These are phyloP conservation scores for Phylloscopus trochiloides DNA, from an alignment of 2,113 vertebrate species.

Conservation along the genomic window DNA sequence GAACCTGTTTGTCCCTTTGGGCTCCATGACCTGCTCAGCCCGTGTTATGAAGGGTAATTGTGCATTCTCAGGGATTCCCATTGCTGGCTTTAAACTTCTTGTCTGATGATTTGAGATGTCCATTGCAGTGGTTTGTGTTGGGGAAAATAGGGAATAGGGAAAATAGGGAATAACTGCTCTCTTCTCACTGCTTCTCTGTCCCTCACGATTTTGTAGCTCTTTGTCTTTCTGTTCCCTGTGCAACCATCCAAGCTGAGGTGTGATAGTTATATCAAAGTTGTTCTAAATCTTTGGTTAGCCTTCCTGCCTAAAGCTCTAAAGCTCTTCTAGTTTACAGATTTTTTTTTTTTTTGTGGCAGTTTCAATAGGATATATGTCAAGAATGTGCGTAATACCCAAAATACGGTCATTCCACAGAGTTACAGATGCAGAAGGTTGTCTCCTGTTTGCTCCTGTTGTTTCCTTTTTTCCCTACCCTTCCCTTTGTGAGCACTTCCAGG, in stretches of 20 bases:
- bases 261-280: background rate
- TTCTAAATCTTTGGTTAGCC: background rate
- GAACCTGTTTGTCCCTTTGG: background rate
- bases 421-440: background rate
- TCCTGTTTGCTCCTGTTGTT: background rate
- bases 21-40: background rate
- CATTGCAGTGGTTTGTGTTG: background rate
- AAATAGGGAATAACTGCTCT: background rate
- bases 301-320: background rate
- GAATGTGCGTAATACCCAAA: background rate
- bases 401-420: background rate
- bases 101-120: background rate
- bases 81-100: background rate
- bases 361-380: background rate
- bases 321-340: background rate
- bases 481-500: background rate
- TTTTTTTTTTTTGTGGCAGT: background rate
- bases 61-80: background rate
- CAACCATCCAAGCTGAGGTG: background rate
- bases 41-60: background rate
- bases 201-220: background rate
- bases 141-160: background rate
- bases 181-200: background rate
- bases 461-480: background rate
- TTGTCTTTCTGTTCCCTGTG: background rate